phyloP scores from a whole-genome alignment of 1,140 invertebrate species.

The Lepidostoma basale region DNA sequence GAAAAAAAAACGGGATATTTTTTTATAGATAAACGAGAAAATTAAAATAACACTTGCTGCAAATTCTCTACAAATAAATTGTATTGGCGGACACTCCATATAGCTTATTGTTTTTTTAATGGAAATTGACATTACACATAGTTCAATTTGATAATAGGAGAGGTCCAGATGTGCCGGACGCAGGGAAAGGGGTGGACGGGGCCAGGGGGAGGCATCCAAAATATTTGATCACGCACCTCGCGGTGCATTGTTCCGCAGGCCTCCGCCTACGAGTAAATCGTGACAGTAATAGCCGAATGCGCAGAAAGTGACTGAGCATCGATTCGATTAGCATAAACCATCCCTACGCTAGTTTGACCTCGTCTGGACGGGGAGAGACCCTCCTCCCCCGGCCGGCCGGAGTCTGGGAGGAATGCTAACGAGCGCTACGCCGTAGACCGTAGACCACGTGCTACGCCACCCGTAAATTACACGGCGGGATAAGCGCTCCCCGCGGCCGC shows the following conservation, averaged over 20 bases:
- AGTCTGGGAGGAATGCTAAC: constrained; percentile 16
- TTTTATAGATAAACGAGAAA: no score
- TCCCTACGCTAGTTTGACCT: neutral
- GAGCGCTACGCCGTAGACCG: neutral
- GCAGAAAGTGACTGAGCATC: constrained; percentile 5
- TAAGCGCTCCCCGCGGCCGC: neutral
- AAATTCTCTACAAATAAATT: no score
- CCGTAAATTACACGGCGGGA: neutral
- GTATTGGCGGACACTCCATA: no score
- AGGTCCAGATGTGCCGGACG: no score
- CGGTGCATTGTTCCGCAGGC: constrained; percentile 3
- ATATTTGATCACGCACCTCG: no score
- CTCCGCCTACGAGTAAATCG: neutral
- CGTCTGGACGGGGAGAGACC: neutral
- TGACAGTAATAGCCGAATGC: neutral
- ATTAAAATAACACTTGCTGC: no score
- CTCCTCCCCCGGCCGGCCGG: neutral
- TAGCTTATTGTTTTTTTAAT: no score
- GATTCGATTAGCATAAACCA: neutral
- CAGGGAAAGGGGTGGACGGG: no score
- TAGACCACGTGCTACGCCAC: constrained; percentile 19
- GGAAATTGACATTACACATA: no score
- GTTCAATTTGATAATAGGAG: no score
- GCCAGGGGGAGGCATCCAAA: no score
- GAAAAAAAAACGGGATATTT: no score